phyloP scores from a whole-genome alignment of 1,140 invertebrate species.

The Conus ventricosus region DNA sequence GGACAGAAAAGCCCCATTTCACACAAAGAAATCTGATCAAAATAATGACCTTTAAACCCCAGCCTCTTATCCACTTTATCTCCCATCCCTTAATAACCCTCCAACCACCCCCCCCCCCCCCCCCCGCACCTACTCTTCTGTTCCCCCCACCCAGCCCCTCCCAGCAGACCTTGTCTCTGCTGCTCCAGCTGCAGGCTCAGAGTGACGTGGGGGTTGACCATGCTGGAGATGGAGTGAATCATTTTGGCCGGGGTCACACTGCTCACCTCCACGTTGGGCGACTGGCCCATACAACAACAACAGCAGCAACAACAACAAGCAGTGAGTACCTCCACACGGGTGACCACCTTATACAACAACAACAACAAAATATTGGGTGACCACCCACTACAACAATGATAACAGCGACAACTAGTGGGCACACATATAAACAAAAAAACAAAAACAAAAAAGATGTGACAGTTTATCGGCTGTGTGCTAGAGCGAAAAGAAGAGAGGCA shows the following conservation, averaged over 20 bases:
- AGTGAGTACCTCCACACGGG: no score
- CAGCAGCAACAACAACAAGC: neutral
- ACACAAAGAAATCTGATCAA: neutral
- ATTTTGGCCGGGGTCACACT: neutral
- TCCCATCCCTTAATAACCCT: no score
- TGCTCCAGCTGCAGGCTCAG: neutral
- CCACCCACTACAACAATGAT: no score
- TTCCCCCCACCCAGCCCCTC: neutral
- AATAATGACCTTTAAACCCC: neutral
- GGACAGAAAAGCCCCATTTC: neutral
- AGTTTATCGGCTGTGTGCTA: no score
- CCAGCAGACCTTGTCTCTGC: constrained; percentile 10
- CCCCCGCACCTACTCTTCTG: neutral
- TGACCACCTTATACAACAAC: no score
- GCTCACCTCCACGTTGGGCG: neutral
- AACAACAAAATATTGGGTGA: no score
- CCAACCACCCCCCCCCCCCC: neutral
- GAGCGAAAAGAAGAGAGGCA: no score
- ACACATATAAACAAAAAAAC: no score
- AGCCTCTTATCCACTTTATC: no score
- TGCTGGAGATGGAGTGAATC: constrained; percentile 59
- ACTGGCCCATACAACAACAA: constrained; percentile 11
- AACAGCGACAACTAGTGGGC: no score
- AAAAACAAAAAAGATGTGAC: no score
- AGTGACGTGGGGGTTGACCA: constrained; percentile 61